A percentile compares a stretch with the other conserved stretches of the same genome.
Conservation (phyloP, 2,888 invertebrate species). For the Plagodis pulveraria region DNA sequence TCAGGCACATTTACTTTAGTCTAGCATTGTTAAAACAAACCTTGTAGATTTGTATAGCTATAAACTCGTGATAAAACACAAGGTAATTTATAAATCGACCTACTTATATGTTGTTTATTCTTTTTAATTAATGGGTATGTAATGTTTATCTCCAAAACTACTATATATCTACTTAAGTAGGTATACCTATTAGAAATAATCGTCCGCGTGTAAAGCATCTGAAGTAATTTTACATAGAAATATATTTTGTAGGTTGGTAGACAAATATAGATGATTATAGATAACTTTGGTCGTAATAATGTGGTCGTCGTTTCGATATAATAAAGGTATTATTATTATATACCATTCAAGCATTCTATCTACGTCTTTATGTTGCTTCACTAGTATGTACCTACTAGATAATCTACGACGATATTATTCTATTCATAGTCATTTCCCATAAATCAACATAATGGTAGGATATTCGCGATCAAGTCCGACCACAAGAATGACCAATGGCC, state of each 20-base stretch:
- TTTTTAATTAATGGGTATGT: neutral
- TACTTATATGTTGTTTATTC: neutral
- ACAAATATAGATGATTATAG: too few species aligned
- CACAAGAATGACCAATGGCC: constrained; percentile 45
- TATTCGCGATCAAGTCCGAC: constrained; percentile 42
- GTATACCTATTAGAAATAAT: too few species aligned
- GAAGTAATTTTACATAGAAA: too few species aligned
- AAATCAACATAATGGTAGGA: constrained; percentile 44
- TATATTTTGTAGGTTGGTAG: too few species aligned
- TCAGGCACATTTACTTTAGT: constrained; percentile 25
- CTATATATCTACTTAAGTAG: too few species aligned
- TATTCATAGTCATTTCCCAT: constrained; percentile 36
- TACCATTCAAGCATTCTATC: too few species aligned
- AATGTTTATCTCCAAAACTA: too few species aligned
- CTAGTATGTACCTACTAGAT: neutral
- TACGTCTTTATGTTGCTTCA: too few species aligned
- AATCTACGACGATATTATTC: constrained; percentile 4
- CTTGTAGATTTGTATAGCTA: constrained; percentile 18
- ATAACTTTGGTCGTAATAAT: too few species aligned
- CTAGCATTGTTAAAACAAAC: constrained; percentile 29
- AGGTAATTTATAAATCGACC: constrained; percentile 9
- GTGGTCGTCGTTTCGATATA: too few species aligned
- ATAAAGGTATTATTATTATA: too few species aligned
- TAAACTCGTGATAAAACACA: constrained; percentile 10
- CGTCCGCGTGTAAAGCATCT: too few species aligned